Evolutionary conservation across 1,140 invertebrate genomes (phyloP).

Genomic region (Phocides pigmalion): DNA sequence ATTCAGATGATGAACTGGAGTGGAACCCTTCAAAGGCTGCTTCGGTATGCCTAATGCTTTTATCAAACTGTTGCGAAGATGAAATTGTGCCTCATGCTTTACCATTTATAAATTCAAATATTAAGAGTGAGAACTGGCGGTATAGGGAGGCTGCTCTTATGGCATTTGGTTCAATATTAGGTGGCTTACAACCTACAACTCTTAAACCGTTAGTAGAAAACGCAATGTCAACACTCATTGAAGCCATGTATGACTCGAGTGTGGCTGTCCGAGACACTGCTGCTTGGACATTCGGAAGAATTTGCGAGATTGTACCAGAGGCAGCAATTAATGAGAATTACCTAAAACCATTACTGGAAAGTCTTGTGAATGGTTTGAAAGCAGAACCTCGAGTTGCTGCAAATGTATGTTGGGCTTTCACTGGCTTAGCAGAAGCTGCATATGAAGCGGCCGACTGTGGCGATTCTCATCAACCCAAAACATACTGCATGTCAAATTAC

Average conservation of each 20-base stretch:
- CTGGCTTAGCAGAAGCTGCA: slow-evolving; percentile 97
- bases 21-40: slow-evolving; percentile 99
- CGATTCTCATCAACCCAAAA: slow-evolving; percentile 94
- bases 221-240: slow-evolving; percentile 97
- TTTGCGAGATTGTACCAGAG: slow-evolving; percentile 98
- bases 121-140: slow-evolving; percentile 97
- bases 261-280: slow-evolving; percentile 98
- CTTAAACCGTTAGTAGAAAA: slow-evolving; percentile 97
- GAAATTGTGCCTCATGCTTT: slow-evolving; percentile 97
- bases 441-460: slow-evolving; percentile 91
- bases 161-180: slow-evolving; percentile 98
- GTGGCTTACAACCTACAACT: slow-evolving; percentile 94
- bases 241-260: slow-evolving; percentile 95
- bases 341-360: slow-evolving; percentile 93
- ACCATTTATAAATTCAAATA: slow-evolving; percentile 98
- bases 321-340: slow-evolving; percentile 96
- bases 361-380: slow-evolving; percentile 94
- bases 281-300: slow-evolving; percentile 98
- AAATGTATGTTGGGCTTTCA: slow-evolving; percentile 99
- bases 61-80: slow-evolving; percentile 98
- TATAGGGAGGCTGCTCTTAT: slow-evolving; percentile 98
- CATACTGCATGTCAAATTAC: slow-evolving; percentile 96
- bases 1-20: slow-evolving; percentile 98
- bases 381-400: slow-evolving; percentile 98
- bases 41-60: slow-evolving; percentile 99